Evolutionary conservation across 2,113 vertebrate species (phyloP).

Genomic region (Proterorhinus semilunaris): DNA sequence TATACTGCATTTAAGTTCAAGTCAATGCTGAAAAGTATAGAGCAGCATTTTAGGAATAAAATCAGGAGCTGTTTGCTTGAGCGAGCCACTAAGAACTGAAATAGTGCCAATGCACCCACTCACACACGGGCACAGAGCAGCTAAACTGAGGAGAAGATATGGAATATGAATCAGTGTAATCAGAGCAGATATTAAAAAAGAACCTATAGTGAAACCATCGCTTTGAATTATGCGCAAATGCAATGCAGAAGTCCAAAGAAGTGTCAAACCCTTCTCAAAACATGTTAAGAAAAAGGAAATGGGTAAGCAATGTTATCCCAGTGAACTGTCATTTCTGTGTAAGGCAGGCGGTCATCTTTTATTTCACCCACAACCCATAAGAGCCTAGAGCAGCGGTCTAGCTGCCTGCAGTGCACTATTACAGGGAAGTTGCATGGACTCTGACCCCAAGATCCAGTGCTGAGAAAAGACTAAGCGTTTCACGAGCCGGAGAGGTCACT

Average conservation of each 20-base stretch:
- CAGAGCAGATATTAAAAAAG: constrained; percentile 33
- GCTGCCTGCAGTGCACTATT: constrained; percentile 46
- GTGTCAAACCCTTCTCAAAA: background rate
- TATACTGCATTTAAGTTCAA: constrained; percentile 29
- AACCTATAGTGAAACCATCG: constrained; percentile 8
- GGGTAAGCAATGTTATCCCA: background rate
- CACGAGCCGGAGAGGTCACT: constrained; percentile 32
- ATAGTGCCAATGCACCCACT: constrained; percentile 59
- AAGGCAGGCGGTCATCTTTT: constrained; percentile 26
- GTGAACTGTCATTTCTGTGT: constrained; percentile 41
- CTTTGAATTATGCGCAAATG: constrained; percentile 18
- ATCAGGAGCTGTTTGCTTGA: constrained; percentile 59
- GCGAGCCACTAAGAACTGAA: constrained; percentile 53
- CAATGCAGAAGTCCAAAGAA: background rate
- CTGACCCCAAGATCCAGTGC: constrained; percentile 48
- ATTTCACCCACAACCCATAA: constrained; percentile 41
- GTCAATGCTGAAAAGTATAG: constrained; percentile 32
- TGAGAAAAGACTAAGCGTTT: constrained; percentile 25
- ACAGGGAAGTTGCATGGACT: constrained; percentile 54
- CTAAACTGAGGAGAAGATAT: constrained; percentile 34
- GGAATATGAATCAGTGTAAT: constrained; percentile 35
- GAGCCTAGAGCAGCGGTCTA: constrained; percentile 23
- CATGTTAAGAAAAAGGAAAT: background rate
- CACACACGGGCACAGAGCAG: constrained; percentile 52
- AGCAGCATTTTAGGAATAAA: constrained; percentile 49